Base-by-base conservation (phyloP, 2,113 vertebrate genomes). In the Megaleporinus macrocephalus region DNA sequence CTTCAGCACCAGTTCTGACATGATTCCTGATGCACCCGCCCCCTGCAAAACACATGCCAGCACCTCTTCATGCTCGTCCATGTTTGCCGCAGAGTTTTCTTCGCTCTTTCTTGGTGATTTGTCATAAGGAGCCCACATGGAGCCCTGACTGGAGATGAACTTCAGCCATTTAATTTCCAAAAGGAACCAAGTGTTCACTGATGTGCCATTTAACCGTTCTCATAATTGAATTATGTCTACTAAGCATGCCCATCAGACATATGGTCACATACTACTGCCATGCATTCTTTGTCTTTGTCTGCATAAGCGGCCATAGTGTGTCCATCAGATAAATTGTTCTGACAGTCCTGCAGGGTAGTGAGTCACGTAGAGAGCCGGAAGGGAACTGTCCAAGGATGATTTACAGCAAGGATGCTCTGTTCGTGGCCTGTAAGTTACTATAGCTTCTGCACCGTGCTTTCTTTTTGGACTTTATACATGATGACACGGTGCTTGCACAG, bases 291-390 rank as follows among this genome's bases (percentile, higher is more conserved):
- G 11, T 4, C n/a, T 61, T 76, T 15, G 57, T 62, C 72, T 82
- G 4, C 47, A 16, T 12, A 30, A 69, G 63, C 62, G 59, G 18
- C 18, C n/a, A 10, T 27, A 1, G 29, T 20, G 26, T 20, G 10
- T 13, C 55, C 53, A 14, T 73, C 66, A 14, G 73, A 69, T 53
- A 57, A 75, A 75, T 81, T 44, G 0, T 44, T 29, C 62, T 75
- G 80, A 81, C 33, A 59, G 63, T 29, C 49, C 62, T 68, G 12
- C 72, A 81, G 33, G 51, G 33, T 26, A 7, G 14, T 41, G 59
- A 81, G 26, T 73, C 62, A 68, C 24, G 10, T 3, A 15, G 15
- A 59, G 62, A 69, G 36, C 49, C 22, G 51, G 7, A 68, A 76
- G 24, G 18, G 30, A 47, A 33, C 73, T 75, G 71, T 69, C 18